Base-by-base conservation (phyloP, 2,797 vertebrate genomes). In the Antrozous pallidus region DNA sequence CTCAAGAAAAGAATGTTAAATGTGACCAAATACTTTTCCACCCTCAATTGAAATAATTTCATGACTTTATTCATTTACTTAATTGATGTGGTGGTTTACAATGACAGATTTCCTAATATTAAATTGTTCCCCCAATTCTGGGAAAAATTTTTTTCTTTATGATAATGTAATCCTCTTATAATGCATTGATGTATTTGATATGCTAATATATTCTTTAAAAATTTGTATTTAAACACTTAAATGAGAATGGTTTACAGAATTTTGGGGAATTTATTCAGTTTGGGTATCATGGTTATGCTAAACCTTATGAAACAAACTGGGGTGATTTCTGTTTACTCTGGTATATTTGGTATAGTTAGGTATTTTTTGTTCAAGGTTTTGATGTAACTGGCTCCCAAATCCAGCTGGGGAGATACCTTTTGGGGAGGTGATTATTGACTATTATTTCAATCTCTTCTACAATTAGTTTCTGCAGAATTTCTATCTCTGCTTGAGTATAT, bases 21-120 rank as follows among this genome's bases (percentile, higher is more conserved):
- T 84, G 63, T 80, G n/a, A 88, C 28, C 47, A 87, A 87, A 54
- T 78, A 13, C 11, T 45, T 94, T 93, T 88, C 16, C 5, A 77
- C 31, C 8, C 33, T 78, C 56, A 69, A 18, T 6, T 88, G 78
- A 94, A 22, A 93, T 61, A 42, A 92, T 85, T 61, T 91, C 86
- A 85, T 45, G 22, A 40, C 87, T 92, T 75, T 42, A 82, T 92
- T 84, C 12, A 79, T 75, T 95, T 79, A 63, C 36, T 94, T 82
- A 77, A 71, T 79, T 88, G 51, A 86, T 47, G 67, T 74, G 17
- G 38, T 87, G 16, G 61, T 24, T 92, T 93, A 67, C 12, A 78
- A 85, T 78, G 14, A 92, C 61, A 81, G 31, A 87, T 84, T 93
- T 92, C 49, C 69, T 70, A 69, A 28, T 61, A 71, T 70, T 47